These are phyloP conservation scores for Peromyscus maniculatus DNA, from an alignment of 2,113 vertebrate genomes.

Conservation along the genomic window DNA sequence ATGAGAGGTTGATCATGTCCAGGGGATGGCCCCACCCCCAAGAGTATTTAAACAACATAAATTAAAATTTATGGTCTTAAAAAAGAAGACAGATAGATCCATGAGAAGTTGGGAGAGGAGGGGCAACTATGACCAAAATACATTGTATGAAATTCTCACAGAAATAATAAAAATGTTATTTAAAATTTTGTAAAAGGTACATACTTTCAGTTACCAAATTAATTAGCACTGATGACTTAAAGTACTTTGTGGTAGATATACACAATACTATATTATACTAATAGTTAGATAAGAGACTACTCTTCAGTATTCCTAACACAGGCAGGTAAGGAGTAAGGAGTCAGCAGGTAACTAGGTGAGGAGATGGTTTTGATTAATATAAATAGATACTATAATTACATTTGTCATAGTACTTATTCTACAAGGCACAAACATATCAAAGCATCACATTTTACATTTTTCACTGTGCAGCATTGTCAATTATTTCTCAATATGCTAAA, in stretches of 20 bases:
- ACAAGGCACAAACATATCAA: not conserved
- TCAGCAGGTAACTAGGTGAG: not conserved
- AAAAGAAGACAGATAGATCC: not conserved
- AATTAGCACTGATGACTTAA: not conserved
- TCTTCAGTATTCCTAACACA: not conserved
- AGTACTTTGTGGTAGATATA: not conserved
- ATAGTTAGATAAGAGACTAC: not conserved
- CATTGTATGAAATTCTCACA: not conserved
- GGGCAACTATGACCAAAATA: not conserved
- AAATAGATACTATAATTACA: not conserved
- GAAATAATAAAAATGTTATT: not conserved
- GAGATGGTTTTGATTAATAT: not conserved
- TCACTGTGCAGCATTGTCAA: not conserved
- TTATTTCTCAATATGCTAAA: not conserved
- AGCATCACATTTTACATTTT: not conserved
- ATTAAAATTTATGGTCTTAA: not conserved
- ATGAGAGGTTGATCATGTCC: not conserved
- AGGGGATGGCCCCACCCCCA: not conserved
- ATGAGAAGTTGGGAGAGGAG: not conserved
- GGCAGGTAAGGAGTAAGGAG: not conserved
- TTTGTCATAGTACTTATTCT: not conserved
- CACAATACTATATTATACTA: not conserved
- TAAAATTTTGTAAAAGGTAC: not conserved
- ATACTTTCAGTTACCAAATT: not conserved
- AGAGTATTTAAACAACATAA: not conserved